Evolutionary conservation across 2,888 invertebrate species (phyloP), one percentile per base, ranked within the genome.

Genomic region (Pomacea canaliculata): DNA sequence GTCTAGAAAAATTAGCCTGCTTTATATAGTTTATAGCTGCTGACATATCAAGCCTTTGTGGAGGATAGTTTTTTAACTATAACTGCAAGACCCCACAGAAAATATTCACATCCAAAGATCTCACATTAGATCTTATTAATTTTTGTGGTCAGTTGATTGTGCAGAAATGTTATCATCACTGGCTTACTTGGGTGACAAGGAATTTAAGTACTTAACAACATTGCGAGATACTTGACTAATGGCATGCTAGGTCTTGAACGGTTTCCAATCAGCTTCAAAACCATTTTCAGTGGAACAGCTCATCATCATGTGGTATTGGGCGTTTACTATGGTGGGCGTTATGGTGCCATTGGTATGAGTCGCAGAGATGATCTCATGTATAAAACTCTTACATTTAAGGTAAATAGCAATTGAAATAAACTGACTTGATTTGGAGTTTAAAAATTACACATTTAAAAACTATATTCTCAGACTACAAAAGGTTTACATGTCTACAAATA

Each of bases 301-400:
- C 88, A 90, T 80, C 84, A 90, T 7, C 91, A 91, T 82, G 90
- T 91, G 12, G 91, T 91, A 7, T 83, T 91, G 13, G 91, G 90
- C 1, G 81, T 91, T 16, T 89, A 88, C 76, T 85, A 88, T 79
- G 84, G 84, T 76, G 91, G 91, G 12, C 76, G 80, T 51, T 91
- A 89, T 81, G 91, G 91, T 19, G 87, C 91, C 10, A 80, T 91
- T 27, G 91, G 91, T 13, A 89, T 91, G 88, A 91, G 91, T 80
- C 83, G 91, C 23, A 80, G 91, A 65, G 84, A 85, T 19, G 89
- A 91, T 73, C 88, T 91, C 75, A 91, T 91, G 90, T 88, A 89
- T 78, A 91, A 91, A 84, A 89, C 91, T 49, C 81, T 91, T 1
- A 77, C 79, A 19, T 91, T 84, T 77, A 87, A 86, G 85, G 90